A percentile compares a stretch with the other conserved stretches of the same genome.
Conservation (phyloP, 2,113 vertebrate species). For the Nannospalax galili region DNA sequence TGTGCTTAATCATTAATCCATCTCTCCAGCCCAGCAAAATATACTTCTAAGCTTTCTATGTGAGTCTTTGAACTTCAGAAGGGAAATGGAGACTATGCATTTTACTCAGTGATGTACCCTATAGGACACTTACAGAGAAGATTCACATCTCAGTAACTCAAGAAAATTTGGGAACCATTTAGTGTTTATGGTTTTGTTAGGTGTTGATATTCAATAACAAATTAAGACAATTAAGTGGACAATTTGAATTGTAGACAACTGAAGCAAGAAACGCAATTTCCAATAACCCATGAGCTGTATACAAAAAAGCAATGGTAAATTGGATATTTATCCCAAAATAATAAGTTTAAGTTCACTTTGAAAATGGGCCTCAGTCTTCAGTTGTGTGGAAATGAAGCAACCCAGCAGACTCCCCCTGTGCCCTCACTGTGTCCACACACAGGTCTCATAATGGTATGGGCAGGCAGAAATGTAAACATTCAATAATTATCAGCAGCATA, state of each 20-base stretch:
- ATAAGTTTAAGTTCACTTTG: neutral
- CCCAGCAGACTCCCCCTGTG: neutral
- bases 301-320: neutral
- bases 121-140: neutral
- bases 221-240: neutral
- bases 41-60: neutral
- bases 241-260: neutral
- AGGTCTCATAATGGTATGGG: neutral
- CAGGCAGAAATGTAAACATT: conserved; percentile 20
- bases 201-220: neutral
- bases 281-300: neutral
- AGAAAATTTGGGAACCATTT: neutral
- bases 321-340: neutral
- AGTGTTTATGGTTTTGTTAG: conserved; percentile 2
- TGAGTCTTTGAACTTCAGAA: neutral
- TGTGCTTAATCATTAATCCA: too few species aligned
- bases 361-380: neutral
- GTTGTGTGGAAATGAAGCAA: neutral
- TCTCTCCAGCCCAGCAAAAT: too few species aligned
- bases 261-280: neutral
- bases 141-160: neutral
- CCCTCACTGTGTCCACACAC: neutral
- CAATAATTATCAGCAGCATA: neutral
- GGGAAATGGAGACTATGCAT: neutral
- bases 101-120: neutral